phyloP scores from a whole-genome alignment of 2,113 vertebrate genomes.

The Nibea albiflora region DNA sequence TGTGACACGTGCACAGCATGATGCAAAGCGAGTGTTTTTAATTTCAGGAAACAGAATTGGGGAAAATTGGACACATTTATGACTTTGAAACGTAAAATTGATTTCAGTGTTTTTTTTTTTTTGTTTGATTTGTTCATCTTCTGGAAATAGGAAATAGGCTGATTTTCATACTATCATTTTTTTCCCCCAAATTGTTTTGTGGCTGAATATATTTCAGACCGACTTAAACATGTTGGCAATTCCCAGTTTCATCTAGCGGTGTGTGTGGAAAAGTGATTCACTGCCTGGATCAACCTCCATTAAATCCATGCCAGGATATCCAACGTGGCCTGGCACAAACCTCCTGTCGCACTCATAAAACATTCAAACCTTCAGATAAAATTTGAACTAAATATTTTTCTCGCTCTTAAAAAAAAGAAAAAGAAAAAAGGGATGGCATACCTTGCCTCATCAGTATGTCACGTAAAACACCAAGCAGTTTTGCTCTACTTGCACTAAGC shows the following conservation, averaged over 20 bases:
- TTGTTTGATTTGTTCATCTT: conserved; percentile 1
- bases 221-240: conserved; percentile 28
- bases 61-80: neutral
- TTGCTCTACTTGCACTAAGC: conserved; percentile 33
- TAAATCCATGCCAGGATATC: conserved; percentile 35
- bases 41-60: conserved; percentile 19
- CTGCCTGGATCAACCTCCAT: conserved; percentile 30
- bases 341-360: conserved; percentile 46
- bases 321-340: conserved; percentile 16
- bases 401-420: conserved; percentile 19
- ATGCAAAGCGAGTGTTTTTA: conserved; percentile 36
- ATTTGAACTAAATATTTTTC: conserved; percentile 6
- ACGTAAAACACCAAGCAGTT: conserved; percentile 49
- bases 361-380: conserved; percentile 53
- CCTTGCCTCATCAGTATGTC: conserved; percentile 42
- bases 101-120: conserved; percentile 1
- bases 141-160: neutral
- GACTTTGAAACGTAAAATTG: conserved; percentile 1
- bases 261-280: conserved; percentile 38
- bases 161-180: neutral
- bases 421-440: conserved; percentile 26
- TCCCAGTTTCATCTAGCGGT: conserved; percentile 23
- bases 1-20: conserved; percentile 27
- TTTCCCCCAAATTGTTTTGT: conserved; percentile 4
- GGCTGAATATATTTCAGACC: conserved; percentile 30